phyloP scores from a whole-genome alignment of 2,888 invertebrate genomes.

The Drosophila neoperkinsi region DNA sequence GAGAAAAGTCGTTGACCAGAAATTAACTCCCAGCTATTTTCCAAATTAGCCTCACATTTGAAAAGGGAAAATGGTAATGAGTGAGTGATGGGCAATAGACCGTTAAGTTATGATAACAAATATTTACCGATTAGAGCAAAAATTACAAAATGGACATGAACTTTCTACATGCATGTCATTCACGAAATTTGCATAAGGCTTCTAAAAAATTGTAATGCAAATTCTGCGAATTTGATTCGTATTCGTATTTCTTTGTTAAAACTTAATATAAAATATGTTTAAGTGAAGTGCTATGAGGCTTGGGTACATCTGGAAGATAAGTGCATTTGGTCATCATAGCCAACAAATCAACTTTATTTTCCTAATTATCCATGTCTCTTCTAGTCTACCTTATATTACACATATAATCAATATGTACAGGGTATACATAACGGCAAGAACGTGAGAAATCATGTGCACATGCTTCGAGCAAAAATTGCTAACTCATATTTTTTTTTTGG shows the following conservation, averaged over 20 bases:
- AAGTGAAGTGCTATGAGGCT: not conserved
- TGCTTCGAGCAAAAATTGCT: constrained; percentile 60
- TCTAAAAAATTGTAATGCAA: not conserved
- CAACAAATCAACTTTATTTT: not conserved
- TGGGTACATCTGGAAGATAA: not conserved
- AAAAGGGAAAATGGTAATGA: not conserved
- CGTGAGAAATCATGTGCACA: constrained; percentile 66
- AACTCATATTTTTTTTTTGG: constrained; percentile 21
- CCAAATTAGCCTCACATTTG: not conserved
- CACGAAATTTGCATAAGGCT: not conserved
- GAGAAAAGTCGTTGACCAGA: not conserved
- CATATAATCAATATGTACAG: not conserved
- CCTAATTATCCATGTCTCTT: not conserved
- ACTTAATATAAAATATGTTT: not conserved
- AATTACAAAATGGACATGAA: not conserved
- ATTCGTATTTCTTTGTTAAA: not conserved
- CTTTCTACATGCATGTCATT: not conserved
- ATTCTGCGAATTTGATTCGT: not conserved
- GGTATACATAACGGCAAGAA: constrained; percentile 5
- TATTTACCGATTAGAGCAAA: not conserved
- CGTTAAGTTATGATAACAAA: not conserved
- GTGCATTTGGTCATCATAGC: not conserved
- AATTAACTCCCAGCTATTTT: not conserved
- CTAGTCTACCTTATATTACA: not conserved
- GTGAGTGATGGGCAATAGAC: not conserved